Base-by-base conservation (phyloP, 2,888 invertebrate genomes). In the Macrostomum cliftonense region DNA sequence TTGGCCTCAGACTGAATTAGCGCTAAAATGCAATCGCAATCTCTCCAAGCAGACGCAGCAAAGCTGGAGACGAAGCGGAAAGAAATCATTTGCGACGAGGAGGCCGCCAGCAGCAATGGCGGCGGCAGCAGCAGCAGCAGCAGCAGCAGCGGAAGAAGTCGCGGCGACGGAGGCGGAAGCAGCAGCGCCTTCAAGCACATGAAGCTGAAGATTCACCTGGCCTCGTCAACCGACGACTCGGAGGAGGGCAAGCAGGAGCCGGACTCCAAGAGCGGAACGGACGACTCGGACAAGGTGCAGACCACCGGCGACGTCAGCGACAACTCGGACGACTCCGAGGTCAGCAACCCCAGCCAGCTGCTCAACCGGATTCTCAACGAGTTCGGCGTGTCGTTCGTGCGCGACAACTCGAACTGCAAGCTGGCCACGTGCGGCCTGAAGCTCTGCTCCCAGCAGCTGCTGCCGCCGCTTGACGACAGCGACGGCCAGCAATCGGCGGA, bases 41-140 rank as follows among this genome's bases (percentile, higher is more conserved):
- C 43, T 28, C 17, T 42, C 14, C 12, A 89, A 89, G 78, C 78
- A 89, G 75, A 89, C 89, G 79, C 80, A 88, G 77, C 83, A 87
- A 77, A 86, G 89, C 79, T 28, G 28, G 9, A 4, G 28, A 9
- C 28, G 9, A 83, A 88, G 74, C 86, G 87, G 77, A 87, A 88
- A 74, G 79, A 88, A 77, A 84, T 87, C 77, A 85, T 85, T 75
- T 85, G 85, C 75, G 87, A 87, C 80, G 87, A 71, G 69, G 72
- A 72, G 65, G 72, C 71, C 67, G 72, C 20, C 17, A 17, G 39
- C 28, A 46, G 42, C 42, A 37, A 16, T 12, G 40, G 46, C 37
- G 45, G 47, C 45, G 47, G 71, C 52, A 61, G 64, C 40, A 57
- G 52, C 47, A 45, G 39, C 37, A 47, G 45, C 43, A 47, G 56